Evolutionary conservation across 2,888 invertebrate genomes (phyloP).

Genomic region (Andrena hattorfiana): DNA sequence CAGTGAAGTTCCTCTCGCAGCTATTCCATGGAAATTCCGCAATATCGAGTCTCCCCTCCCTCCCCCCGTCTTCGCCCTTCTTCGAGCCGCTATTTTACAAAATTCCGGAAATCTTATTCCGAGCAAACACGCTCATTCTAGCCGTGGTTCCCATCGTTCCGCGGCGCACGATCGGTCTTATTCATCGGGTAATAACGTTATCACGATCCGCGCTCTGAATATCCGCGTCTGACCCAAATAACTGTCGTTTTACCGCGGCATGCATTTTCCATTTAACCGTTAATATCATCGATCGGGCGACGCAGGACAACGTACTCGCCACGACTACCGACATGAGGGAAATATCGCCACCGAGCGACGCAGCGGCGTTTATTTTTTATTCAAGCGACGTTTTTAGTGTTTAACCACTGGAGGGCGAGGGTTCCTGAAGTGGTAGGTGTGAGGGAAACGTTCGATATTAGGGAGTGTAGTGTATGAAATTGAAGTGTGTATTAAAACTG

Average conservation of each 20-base stretch:
- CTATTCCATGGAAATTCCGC: slow-evolving; percentile 31
- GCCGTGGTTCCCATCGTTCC: background rate
- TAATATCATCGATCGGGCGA: slow-evolving; percentile 64
- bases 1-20: slow-evolving; percentile 14
- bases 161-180: slow-evolving; percentile 20
- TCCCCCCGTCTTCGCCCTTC: background rate
- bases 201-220: slow-evolving; percentile 39
- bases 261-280: slow-evolving; percentile 64
- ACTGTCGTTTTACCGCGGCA: slow-evolving; percentile 40
- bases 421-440: background rate
- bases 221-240: slow-evolving; percentile 58
- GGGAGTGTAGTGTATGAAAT: too few relatives aligned
- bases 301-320: slow-evolving; percentile 35
- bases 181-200: slow-evolving; percentile 51
- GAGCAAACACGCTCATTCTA: slow-evolving; percentile 8
- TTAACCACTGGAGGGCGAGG: slow-evolving; percentile 5
- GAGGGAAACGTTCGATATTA: background rate
- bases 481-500: background rate
- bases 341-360: slow-evolving; percentile 11
- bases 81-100: slow-evolving; percentile 23
- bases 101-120: slow-evolving; percentile 39
- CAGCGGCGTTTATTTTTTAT: slow-evolving; percentile 65
- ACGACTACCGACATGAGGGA: slow-evolving; percentile 15
- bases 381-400: slow-evolving; percentile 57
- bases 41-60: slow-evolving; percentile 10